phyloP scores from a whole-genome alignment of 2,888 invertebrate species.

The Corythucha ciliata region DNA sequence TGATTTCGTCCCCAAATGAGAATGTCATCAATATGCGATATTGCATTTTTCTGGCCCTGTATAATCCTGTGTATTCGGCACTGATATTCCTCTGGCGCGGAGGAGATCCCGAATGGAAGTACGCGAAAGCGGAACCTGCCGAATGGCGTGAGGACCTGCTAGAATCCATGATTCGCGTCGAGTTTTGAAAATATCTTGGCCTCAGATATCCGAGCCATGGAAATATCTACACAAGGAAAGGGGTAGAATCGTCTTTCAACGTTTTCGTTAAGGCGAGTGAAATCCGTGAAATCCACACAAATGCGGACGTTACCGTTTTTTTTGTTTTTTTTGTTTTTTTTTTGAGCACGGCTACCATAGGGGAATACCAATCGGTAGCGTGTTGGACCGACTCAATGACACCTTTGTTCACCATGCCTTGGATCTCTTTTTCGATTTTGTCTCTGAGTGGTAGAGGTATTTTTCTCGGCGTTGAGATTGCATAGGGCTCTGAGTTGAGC shows the following conservation, averaged over 20 bases:
- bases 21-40: constrained; percentile 26
- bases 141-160: constrained; percentile 33
- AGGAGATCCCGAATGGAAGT: constrained; percentile 33
- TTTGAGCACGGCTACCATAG: background rate
- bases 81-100: constrained; percentile 29
- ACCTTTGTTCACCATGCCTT: constrained; percentile 1
- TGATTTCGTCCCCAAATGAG: constrained; percentile 19
- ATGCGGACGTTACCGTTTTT: constrained; percentile 8
- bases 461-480: constrained; percentile 4
- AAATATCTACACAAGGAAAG: constrained; percentile 13
- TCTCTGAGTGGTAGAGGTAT: constrained; percentile 12
- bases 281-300: constrained; percentile 16
- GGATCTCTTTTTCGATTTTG: constrained; percentile 13
- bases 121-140: constrained; percentile 33
- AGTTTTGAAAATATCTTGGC: constrained; percentile 34
- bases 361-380: constrained; percentile 5
- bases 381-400: constrained; percentile 2
- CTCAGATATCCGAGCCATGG: constrained; percentile 10
- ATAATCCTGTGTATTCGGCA: constrained; percentile 26
- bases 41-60: constrained; percentile 16
- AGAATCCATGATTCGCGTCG: constrained; percentile 35
- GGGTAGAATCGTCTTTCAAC: constrained; percentile 19
- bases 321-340: too few species aligned
- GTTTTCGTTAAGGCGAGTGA: constrained; percentile 16
- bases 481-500: background rate